Evolutionary conservation across 2,888 invertebrate genomes (phyloP).

Genomic region (Matsumyia berberina): DNA sequence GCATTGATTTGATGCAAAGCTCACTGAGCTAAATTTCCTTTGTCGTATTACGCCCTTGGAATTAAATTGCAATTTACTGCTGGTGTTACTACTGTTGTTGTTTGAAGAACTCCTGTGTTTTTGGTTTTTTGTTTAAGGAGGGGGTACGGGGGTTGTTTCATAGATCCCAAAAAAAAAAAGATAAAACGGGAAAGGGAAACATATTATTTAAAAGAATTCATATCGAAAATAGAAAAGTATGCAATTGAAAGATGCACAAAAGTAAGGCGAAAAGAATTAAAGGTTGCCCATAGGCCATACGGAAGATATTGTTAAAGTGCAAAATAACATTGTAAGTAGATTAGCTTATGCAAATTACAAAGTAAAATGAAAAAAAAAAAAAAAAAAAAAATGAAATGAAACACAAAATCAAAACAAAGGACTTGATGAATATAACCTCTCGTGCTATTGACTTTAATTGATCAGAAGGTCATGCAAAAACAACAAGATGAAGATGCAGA

Average conservation of each 20-base stretch:
- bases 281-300: constrained; percentile 12
- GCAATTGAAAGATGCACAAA: not conserved
- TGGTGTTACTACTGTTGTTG: constrained; percentile 64
- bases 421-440: not conserved
- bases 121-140: constrained; percentile 16
- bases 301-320: not conserved
- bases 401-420: not conserved
- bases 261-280: not conserved
- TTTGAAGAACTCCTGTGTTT: constrained; percentile 59
- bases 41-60: constrained; percentile 68
- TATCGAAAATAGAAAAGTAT: not conserved
- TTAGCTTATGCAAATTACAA: constrained; percentile 9
- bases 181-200: constrained; percentile 14
- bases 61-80: constrained; percentile 70
- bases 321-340: not conserved
- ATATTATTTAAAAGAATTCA: constrained; percentile 30
- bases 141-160: constrained; percentile 9
- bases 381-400: not conserved
- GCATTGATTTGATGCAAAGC: constrained; percentile 60
- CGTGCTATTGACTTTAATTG: not conserved
- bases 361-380: not conserved
- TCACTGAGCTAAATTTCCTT: constrained; percentile 62
- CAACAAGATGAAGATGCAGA: not conserved
- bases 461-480: not conserved
- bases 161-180: constrained; percentile 16